A percentile compares a stretch with the other conserved stretches of the same genome.
phyloP scores from a whole-genome alignment of 1,140 invertebrate genomes.

The Teleogryllus occipitalis region DNA sequence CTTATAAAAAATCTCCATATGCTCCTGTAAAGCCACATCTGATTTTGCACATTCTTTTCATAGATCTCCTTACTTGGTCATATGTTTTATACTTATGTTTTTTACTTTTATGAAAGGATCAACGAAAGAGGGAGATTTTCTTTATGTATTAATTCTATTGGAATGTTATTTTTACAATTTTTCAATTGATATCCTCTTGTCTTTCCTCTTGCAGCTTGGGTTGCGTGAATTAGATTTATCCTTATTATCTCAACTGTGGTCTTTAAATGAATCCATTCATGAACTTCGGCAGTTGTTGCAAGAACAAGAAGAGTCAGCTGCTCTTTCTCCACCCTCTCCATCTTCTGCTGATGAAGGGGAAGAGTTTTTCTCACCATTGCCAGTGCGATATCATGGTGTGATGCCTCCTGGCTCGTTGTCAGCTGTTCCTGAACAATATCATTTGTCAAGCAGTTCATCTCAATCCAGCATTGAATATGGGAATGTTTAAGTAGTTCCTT shows the following conservation, averaged over 20 bases:
- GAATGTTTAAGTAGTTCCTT: constrained; percentile 15
- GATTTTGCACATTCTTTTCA: too few species aligned
- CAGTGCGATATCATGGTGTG: constrained; percentile 15
- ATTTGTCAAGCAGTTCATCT: constrained; percentile 23
- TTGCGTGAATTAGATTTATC: constrained; percentile 76
- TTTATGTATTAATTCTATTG: too few species aligned
- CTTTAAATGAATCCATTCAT: constrained; percentile 78
- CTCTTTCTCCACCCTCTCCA: constrained; percentile 49
- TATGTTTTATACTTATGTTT: too few species aligned
- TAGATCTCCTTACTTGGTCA: too few species aligned
- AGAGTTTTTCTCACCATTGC: constrained; percentile 31
- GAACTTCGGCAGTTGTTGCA: constrained; percentile 69
- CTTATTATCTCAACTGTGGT: constrained; percentile 76
- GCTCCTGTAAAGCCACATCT: too few species aligned
- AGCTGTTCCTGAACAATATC: constrained; percentile 25
- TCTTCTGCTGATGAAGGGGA: constrained; percentile 47
- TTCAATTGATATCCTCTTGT: too few species aligned
- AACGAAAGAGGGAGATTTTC: too few species aligned
- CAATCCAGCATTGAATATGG: constrained; percentile 23
- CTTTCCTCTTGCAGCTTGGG: constrained; percentile 55
- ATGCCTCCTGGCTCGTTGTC: constrained; percentile 12
- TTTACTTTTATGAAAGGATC: too few species aligned
- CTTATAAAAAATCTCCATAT: too few species aligned
- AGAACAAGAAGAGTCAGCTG: constrained; percentile 51
- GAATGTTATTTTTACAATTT: too few species aligned